phyloP scores from a whole-genome alignment of 92 coral and sea anemone genomes.

The Scolanthus callimorphus region DNA sequence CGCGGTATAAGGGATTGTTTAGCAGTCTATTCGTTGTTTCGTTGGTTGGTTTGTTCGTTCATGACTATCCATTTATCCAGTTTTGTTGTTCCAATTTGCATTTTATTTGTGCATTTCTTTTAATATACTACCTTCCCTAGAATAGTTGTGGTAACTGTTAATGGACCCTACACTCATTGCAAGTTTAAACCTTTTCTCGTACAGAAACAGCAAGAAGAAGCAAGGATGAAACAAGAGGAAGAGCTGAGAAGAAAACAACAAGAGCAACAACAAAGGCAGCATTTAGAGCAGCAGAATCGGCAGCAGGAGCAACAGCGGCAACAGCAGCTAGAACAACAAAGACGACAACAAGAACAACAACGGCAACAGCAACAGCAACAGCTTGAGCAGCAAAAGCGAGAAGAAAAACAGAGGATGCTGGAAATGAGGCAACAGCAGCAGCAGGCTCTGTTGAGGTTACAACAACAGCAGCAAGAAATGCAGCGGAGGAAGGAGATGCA shows the following conservation, averaged over 20 bases:
- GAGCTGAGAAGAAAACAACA: conserved; percentile 47
- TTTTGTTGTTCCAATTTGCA: too few relatives aligned
- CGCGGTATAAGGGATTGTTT: too few relatives aligned
- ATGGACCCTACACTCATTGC: too few relatives aligned
- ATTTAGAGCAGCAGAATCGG: conserved; percentile 48
- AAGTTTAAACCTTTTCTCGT: too few relatives aligned
- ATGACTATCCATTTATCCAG: too few relatives aligned
- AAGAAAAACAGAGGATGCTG: conserved; percentile 39
- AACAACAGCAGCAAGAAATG: conserved; percentile 74
- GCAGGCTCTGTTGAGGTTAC: conserved; percentile 62
- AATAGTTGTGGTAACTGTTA: too few relatives aligned
- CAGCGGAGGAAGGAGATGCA: conserved; percentile 72
- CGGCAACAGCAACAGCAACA: conserved; percentile 35
- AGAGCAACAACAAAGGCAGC: conserved; percentile 63
- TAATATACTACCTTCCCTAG: too few relatives aligned
- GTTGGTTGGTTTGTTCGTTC: too few relatives aligned
- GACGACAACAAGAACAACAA: conserved; percentile 36
- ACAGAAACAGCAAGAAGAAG: conserved; percentile 62
- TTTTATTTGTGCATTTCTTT: too few relatives aligned
- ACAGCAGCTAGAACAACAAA: conserved; percentile 48
- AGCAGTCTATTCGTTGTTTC: too few relatives aligned
- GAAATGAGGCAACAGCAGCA: conserved; percentile 77
- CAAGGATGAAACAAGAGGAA: conserved; percentile 56
- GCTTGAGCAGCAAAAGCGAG: conserved; percentile 34
- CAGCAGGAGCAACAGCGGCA: conserved; percentile 63